Evolutionary conservation across 2,888 invertebrate genomes (phyloP).

Genomic region (Emmelina monodactyla): DNA sequence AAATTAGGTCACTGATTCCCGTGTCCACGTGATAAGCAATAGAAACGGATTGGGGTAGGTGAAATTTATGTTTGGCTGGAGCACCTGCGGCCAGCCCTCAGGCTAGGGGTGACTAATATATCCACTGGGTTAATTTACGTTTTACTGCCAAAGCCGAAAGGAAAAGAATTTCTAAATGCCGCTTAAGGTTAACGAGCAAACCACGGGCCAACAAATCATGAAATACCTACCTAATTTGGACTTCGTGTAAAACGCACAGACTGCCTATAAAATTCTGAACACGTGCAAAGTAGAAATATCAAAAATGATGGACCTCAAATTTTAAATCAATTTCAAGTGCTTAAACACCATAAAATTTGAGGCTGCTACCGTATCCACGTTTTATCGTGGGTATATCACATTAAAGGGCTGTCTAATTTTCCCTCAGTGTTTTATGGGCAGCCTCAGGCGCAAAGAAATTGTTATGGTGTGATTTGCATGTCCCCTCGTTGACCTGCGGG

Average conservation of each 20-base stretch:
- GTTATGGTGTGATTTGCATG: constrained; percentile 52
- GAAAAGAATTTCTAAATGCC: not conserved
- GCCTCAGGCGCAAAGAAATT: constrained; percentile 34
- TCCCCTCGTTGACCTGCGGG: constrained; percentile 28
- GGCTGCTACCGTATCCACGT: no score
- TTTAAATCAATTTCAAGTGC: no score
- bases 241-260: no score
- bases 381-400: not conserved
- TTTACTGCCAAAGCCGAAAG: constrained; percentile 27
- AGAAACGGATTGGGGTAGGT: constrained; percentile 22
- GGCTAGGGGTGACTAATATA: constrained; percentile 36
- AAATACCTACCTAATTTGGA: no score
- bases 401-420: constrained; percentile 35
- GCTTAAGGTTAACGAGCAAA: not conserved
- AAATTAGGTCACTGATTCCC: not conserved
- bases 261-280: no score
- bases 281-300: no score
- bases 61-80: constrained; percentile 32
- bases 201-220: no score
- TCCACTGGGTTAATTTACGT: constrained; percentile 40
- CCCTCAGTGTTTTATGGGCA: constrained; percentile 32
- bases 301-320: no score
- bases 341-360: no score
- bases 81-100: constrained; percentile 31
- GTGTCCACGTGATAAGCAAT: constrained; percentile 16